Conservation (phyloP, 2,888 invertebrate species). For the Nemotelus pantherinus region DNA sequence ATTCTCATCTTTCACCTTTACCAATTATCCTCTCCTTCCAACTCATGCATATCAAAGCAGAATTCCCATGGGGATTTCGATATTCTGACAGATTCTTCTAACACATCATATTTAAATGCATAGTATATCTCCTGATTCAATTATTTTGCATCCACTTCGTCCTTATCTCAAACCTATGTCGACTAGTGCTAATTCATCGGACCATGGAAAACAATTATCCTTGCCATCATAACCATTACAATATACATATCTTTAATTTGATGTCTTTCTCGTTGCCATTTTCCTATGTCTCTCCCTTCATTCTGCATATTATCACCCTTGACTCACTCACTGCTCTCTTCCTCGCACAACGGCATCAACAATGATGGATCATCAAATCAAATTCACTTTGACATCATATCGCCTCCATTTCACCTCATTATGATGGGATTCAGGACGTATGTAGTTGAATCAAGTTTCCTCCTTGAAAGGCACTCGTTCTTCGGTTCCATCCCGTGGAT, state of each 20-base stretch:
- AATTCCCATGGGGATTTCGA: conserved; percentile 8
- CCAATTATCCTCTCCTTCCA: no score
- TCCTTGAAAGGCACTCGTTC: conserved; percentile 14
- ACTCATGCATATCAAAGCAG: conserved; percentile 8
- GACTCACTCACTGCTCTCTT: neutral
- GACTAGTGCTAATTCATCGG: conserved; percentile 35
- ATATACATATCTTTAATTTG: neutral
- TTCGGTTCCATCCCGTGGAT: neutral
- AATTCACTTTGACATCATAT: conserved; percentile 47
- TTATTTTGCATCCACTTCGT: conserved; percentile 26
- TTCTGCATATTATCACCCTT: neutral
- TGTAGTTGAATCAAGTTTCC: conserved; percentile 19
- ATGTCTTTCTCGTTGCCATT: conserved; percentile 9
- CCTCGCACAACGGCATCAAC: neutral
- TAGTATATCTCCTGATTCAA: conserved; percentile 27
- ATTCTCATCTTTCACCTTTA: no score
- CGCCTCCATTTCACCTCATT: conserved; percentile 43
- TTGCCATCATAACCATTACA: conserved; percentile 31
- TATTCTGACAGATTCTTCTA: conserved; percentile 12
- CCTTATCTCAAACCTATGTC: neutral
- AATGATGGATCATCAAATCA: conserved; percentile 47
- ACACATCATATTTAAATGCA: conserved; percentile 21
- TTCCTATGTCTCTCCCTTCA: neutral
- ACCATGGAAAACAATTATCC: conserved; percentile 46
- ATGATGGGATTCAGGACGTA: conserved; percentile 30